Percentiles rank a stretch among this genome's conserved stretches.
Evolutionary conservation across 2,113 vertebrate species (phyloP).

Genomic region (Baryphthengus martii): DNA sequence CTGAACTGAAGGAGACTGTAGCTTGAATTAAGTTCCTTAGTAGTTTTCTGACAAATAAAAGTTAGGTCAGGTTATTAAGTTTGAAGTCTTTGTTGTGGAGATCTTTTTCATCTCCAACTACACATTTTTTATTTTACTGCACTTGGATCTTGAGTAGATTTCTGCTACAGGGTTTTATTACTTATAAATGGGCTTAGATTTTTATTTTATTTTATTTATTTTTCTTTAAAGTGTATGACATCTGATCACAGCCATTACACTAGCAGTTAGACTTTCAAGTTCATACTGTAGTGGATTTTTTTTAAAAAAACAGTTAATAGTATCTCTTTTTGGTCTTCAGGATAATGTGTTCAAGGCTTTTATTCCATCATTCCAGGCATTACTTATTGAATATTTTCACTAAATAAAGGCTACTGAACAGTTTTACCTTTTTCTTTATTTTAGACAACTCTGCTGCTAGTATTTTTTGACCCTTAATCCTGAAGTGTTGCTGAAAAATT

Average conservation of each 20-base stretch:
- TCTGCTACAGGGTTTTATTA: background rate
- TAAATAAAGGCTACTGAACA: background rate
- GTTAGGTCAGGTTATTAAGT: background rate
- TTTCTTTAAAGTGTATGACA: background rate
- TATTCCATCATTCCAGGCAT: background rate
- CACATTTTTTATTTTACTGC: background rate
- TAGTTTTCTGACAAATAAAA: background rate
- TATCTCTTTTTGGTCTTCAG: background rate
- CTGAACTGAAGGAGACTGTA: background rate
- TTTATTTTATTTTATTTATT: background rate
- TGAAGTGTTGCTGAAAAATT: background rate
- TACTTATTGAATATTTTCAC: background rate
- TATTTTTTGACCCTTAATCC: background rate
- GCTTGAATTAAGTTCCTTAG: background rate
- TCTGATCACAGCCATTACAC: background rate
- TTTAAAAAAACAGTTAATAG: no score
- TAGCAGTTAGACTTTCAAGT: background rate
- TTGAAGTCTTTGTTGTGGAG: background rate
- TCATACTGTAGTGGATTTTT: background rate
- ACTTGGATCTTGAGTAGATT: rapidly evolving
- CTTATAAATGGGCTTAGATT: background rate
- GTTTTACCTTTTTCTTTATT: background rate
- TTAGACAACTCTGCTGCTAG: background rate
- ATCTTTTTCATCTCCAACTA: background rate
- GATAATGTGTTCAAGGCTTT: background rate